phyloP scores from a whole-genome alignment of 2,113 vertebrate species.

The Antechinus stuartii region DNA sequence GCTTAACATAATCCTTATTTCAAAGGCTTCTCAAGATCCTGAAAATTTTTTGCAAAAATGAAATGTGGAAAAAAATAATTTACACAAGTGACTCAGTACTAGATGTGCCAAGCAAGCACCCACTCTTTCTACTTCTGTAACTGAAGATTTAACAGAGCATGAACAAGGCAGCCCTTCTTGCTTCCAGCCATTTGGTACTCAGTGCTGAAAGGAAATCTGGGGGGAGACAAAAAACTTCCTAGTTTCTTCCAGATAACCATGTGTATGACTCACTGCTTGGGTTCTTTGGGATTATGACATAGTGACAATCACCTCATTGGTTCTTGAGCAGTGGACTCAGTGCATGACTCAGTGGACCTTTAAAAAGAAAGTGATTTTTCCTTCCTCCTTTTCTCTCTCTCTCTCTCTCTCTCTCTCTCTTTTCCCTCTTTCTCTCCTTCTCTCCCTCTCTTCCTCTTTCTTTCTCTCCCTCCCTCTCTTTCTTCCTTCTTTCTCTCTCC shows the following conservation, averaged over 20 bases:
- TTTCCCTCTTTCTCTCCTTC: no score
- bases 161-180: background rate
- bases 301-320: background rate
- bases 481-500: no score
- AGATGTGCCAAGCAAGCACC: constrained; percentile 27
- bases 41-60: background rate
- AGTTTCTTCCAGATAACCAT: background rate
- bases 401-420: no score
- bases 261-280: background rate
- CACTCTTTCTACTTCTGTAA: background rate
- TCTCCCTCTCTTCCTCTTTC: no score
- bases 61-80: constrained; percentile 22
- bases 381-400: no score
- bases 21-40: constrained; percentile 42
- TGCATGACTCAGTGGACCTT: background rate
- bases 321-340: no score
- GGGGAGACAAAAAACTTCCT: no score
- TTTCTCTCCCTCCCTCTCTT: no score
- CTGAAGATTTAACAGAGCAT: background rate
- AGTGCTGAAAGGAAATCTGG: background rate
- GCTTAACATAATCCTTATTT: background rate
- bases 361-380: background rate
- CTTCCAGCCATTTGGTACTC: background rate
- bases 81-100: constrained; percentile 4
- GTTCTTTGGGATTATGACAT: background rate